Conservation (phyloP, 2,888 invertebrate species). For the Tiliacea citrago region DNA sequence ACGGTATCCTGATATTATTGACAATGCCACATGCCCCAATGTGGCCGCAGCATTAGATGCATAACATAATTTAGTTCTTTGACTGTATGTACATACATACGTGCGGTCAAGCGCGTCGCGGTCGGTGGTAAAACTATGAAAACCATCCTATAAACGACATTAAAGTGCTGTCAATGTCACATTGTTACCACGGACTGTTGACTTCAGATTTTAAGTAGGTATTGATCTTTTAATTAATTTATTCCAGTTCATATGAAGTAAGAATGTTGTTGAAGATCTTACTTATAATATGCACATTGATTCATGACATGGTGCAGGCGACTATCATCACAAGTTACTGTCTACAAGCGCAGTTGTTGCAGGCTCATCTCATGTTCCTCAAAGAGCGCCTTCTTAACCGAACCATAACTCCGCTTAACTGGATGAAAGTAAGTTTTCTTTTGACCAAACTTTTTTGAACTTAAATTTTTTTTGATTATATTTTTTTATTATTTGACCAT, state of each 20-base stretch:
- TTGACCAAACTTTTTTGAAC: neutral
- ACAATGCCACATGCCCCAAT: too few species aligned
- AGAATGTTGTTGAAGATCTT: constrained; percentile 90
- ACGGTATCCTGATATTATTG: too few species aligned
- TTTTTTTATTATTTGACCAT: too few species aligned
- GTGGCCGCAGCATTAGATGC: neutral
- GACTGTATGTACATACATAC: too few species aligned
- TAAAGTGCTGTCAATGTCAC: neutral
- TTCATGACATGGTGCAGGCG: constrained; percentile 96
- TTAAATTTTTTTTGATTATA: too few species aligned
- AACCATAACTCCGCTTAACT: constrained; percentile 93
- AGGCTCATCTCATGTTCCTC: constrained; percentile 93
- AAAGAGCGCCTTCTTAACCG: constrained; percentile 93
- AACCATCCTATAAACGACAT: neutral
- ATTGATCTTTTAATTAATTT: constrained; percentile 4
- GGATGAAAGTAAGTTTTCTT: constrained; percentile 93
- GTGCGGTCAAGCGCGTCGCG: neutral
- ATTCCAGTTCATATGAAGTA: constrained; percentile 87
- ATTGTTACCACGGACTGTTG: neutral
- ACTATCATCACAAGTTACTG: constrained; percentile 95
- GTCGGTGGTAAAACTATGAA: neutral
- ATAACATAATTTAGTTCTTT: neutral
- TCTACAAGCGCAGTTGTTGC: constrained; percentile 94
- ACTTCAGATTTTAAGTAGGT: neutral
- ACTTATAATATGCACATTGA: constrained; percentile 92